phyloP scores from a whole-genome alignment of 1,140 invertebrate genomes.

The Holotrichia oblita region DNA sequence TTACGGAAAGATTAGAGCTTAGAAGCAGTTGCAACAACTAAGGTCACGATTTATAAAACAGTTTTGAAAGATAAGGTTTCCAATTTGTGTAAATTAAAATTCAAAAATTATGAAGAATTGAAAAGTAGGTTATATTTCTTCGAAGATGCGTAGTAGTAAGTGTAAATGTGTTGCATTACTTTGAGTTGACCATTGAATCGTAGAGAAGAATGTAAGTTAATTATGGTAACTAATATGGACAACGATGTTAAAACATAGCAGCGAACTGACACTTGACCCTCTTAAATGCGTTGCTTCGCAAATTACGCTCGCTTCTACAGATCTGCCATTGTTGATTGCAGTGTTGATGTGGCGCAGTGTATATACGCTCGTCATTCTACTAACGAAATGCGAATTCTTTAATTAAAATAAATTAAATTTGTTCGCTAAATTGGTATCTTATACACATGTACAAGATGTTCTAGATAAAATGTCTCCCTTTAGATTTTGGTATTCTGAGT shows the following conservation, averaged over 20 bases:
- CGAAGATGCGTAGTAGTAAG: too few species aligned
- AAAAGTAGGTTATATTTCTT: too few species aligned
- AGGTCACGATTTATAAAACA: too few species aligned
- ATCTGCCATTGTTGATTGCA: background rate
- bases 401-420: background rate
- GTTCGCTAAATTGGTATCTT: background rate
- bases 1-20: too few species aligned
- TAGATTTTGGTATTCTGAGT: too few species aligned
- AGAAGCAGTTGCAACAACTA: too few species aligned
- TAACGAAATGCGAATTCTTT: background rate
- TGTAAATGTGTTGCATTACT: too few species aligned
- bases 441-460: background rate
- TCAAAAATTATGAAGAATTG: too few species aligned
- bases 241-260: slow-evolving; percentile 55
- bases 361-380: background rate
- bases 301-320: slow-evolving; percentile 47
- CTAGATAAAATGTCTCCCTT: too few species aligned
- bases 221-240: slow-evolving; percentile 48
- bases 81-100: too few species aligned
- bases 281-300: slow-evolving; percentile 52
- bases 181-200: slow-evolving; percentile 8
- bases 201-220: slow-evolving; percentile 32
- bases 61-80: too few species aligned
- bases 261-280: slow-evolving; percentile 55
- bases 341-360: background rate